phyloP scores from a whole-genome alignment of 2,797 vertebrate genomes.

The Propithecus perrieri region DNA sequence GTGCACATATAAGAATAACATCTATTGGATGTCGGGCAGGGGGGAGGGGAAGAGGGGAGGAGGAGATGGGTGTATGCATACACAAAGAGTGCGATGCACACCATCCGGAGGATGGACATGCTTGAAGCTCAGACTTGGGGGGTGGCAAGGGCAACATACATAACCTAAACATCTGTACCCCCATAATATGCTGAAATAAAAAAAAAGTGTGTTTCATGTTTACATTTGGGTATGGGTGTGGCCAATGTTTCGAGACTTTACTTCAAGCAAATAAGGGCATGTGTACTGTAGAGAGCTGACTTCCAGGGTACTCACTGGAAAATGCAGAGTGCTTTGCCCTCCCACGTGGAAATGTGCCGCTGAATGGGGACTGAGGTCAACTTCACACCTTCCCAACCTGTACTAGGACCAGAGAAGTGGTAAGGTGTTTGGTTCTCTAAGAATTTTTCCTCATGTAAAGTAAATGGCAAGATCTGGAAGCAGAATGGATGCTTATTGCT shows the following conservation, averaged over 20 bases:
- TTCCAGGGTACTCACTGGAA: not conserved
- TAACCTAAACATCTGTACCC: too few relatives aligned
- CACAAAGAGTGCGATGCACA: too few relatives aligned
- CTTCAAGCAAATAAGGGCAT: not conserved
- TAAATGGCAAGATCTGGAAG: conserved; percentile 16
- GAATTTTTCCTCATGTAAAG: conserved; percentile 15
- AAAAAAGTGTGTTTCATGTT: conserved; percentile 18
- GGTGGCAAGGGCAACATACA: too few relatives aligned
- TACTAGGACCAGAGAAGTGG: not conserved
- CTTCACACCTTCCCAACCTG: not conserved
- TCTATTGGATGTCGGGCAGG: too few relatives aligned
- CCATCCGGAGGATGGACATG: too few relatives aligned
- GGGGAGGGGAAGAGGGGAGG: too few relatives aligned
- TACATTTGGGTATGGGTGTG: not conserved
- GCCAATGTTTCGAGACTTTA: conserved; percentile 4
- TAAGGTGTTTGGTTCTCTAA: conserved; percentile 43
- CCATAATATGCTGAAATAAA: too few relatives aligned
- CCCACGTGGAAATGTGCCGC: not conserved
- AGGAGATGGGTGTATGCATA: too few relatives aligned
- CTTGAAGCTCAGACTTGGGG: too few relatives aligned
- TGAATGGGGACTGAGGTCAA: not conserved
- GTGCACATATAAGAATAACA: too few relatives aligned
- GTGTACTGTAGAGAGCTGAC: not conserved
- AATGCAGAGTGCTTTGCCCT: not conserved
- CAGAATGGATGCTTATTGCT: conserved; percentile 28